A percentile compares a stretch with the other conserved stretches of the same genome.
These are phyloP conservation scores for Cichlasoma orientale DNA, from an alignment of 2,797 vertebrate genomes.

Conservation along the genomic window DNA sequence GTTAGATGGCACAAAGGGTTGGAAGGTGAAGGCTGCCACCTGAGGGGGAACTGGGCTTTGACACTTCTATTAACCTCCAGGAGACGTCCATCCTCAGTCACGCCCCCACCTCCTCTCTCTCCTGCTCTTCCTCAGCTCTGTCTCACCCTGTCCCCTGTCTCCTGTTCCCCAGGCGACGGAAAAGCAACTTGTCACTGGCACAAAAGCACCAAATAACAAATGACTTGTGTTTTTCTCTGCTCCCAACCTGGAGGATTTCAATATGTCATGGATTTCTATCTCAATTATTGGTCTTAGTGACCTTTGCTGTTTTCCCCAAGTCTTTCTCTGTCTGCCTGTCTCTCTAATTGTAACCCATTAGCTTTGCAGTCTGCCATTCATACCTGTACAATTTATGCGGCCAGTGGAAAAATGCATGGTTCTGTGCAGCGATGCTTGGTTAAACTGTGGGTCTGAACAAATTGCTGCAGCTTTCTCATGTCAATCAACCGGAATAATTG, in stretches of 20 bases:
- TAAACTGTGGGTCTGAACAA: slow-evolving; percentile 44
- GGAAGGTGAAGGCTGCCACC: slow-evolving; percentile 59
- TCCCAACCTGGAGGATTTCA: slow-evolving; percentile 40
- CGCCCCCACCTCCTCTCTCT: slow-evolving; percentile 11
- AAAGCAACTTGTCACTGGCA: slow-evolving; percentile 37
- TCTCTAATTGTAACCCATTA: slow-evolving; percentile 16
- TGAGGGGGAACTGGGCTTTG: slow-evolving; percentile 49
- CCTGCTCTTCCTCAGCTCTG: slow-evolving; percentile 30
- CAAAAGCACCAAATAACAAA: slow-evolving; percentile 59
- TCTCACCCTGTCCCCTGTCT: slow-evolving; percentile 34
- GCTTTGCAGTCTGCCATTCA: slow-evolving; percentile 15
- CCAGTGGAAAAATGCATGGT: slow-evolving; percentile 22
- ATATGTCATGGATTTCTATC: slow-evolving; percentile 38
- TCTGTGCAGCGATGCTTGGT: slow-evolving; percentile 25
- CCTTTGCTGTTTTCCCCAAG: not conserved
- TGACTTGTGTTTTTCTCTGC: slow-evolving; percentile 28
- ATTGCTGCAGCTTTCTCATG: slow-evolving; percentile 32
- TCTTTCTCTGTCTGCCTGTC: slow-evolving; percentile 1
- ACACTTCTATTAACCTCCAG: slow-evolving; percentile 81
- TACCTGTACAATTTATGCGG: slow-evolving; percentile 25
- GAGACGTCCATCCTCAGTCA: slow-evolving; percentile 48
- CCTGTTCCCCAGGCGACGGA: slow-evolving; percentile 10
- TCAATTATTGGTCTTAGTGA: slow-evolving; percentile 40
- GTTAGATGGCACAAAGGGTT: slow-evolving; percentile 44
- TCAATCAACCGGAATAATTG: slow-evolving; percentile 53